Evolutionary conservation across 2,113 vertebrate genomes (phyloP).

Genomic region (Triplophysa tibetana): DNA sequence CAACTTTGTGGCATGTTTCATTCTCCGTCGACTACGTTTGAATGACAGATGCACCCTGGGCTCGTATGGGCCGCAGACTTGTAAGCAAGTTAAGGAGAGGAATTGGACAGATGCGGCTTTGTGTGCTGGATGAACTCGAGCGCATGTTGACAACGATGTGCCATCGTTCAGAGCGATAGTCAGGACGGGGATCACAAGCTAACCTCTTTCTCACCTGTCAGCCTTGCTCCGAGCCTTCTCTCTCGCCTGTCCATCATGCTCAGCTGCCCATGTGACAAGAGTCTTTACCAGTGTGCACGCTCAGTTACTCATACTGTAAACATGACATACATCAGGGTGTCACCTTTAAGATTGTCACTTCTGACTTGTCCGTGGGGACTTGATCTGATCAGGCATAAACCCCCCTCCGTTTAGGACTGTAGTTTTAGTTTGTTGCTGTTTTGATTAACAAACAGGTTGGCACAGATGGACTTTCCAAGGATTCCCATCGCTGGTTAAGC

Average conservation of each 20-base stretch:
- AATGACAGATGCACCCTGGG: conserved; percentile 39
- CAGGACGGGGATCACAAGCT: conserved; percentile 62
- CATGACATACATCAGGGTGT: conserved; percentile 44
- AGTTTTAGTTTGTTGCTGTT: background rate
- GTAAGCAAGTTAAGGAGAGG: conserved; percentile 12
- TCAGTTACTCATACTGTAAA: conserved; percentile 35
- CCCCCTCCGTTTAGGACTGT: background rate
- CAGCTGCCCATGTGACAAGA: conserved; percentile 71
- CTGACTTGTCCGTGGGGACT: background rate
- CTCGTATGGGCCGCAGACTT: conserved; percentile 21
- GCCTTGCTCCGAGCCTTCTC: conserved; percentile 63
- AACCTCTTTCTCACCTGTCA: conserved; percentile 77
- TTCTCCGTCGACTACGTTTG: conserved; percentile 24
- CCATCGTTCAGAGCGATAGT: conserved; percentile 59
- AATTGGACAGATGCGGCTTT: conserved; percentile 36
- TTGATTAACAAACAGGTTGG: background rate
- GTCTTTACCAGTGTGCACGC: conserved; percentile 61
- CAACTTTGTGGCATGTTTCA: conserved; percentile 40
- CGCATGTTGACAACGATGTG: conserved; percentile 29
- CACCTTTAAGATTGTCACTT: conserved; percentile 57
- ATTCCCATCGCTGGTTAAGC: conserved; percentile 24
- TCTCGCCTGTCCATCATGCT: conserved; percentile 58
- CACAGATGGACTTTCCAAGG: conserved; percentile 15
- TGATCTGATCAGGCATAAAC: background rate
- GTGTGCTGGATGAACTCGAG: conserved; percentile 27